phyloP scores from a whole-genome alignment of 2,113 vertebrate genomes.

The Urocolius indicus region DNA sequence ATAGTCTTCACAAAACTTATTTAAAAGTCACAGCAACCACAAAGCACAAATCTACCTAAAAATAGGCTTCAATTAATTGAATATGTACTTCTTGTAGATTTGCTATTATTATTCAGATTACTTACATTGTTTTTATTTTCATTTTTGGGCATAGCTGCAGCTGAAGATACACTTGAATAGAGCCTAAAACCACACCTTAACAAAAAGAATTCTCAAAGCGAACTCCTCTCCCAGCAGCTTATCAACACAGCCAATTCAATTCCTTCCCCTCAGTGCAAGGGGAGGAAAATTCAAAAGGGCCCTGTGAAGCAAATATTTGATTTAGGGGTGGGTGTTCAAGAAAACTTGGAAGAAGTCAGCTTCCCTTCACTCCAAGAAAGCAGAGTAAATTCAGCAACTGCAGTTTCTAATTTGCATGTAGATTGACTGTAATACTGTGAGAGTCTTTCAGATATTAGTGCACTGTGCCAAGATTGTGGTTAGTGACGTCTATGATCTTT shows the following conservation, averaged over 20 bases:
- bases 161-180: neutral
- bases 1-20: neutral
- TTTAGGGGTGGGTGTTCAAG: neutral
- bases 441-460: neutral
- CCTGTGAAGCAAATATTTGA: neutral
- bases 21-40: neutral
- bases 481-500: neutral
- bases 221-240: neutral
- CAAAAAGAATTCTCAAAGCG: neutral
- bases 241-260: neutral
- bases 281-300: neutral
- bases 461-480: neutral
- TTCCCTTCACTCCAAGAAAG: neutral
- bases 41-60: neutral
- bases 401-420: neutral
- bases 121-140: neutral
- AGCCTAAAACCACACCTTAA: neutral
- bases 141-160: neutral
- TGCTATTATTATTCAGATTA: neutral
- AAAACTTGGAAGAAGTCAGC: neutral
- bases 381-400: neutral
- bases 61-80: neutral
- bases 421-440: neutral
- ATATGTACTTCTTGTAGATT: neutral
- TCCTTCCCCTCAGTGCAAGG: neutral